These are phyloP conservation scores for Hippocampus abdominalis DNA, from an alignment of 2,113 vertebrate species.

Conservation along the genomic window DNA sequence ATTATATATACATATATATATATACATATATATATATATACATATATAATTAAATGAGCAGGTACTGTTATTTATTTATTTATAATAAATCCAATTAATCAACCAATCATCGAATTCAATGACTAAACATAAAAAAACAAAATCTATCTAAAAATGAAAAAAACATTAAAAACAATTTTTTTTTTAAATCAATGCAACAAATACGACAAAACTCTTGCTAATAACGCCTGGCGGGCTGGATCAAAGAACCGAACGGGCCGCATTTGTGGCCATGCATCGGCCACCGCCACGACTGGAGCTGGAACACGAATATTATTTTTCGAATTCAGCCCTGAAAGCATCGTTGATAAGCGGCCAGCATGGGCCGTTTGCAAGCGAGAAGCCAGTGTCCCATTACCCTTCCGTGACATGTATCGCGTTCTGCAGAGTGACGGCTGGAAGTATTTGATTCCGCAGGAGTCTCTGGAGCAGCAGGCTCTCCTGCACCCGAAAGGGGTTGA, in stretches of 20 bases:
- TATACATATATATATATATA: too few species aligned
- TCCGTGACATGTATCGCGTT: constrained; percentile 82
- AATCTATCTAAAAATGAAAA: background rate
- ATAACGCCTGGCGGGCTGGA: background rate
- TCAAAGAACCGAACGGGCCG: background rate
- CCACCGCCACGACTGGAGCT: background rate
- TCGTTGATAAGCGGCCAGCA: constrained; percentile 16
- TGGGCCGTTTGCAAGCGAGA: constrained; percentile 25
- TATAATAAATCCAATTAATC: too few species aligned
- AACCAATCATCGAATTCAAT: background rate
- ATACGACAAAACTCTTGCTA: too few species aligned
- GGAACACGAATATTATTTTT: background rate
- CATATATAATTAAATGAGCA: too few species aligned
- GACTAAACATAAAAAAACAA: background rate
- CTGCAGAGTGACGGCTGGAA: constrained; percentile 80
- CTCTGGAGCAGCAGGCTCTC: constrained; percentile 86
- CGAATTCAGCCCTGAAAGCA: constrained; percentile 1
- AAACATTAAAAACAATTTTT: too few species aligned
- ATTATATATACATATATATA: too few species aligned
- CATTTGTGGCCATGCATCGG: too few species aligned
- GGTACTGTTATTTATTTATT: too few species aligned
- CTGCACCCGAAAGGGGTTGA: constrained; percentile 90
- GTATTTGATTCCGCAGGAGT: constrained; percentile 86
- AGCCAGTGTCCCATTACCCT: constrained; percentile 76
- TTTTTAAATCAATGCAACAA: too few species aligned